phyloP scores from a whole-genome alignment of 2,888 invertebrate species.

The Pyrocoelia pectoralis region DNA sequence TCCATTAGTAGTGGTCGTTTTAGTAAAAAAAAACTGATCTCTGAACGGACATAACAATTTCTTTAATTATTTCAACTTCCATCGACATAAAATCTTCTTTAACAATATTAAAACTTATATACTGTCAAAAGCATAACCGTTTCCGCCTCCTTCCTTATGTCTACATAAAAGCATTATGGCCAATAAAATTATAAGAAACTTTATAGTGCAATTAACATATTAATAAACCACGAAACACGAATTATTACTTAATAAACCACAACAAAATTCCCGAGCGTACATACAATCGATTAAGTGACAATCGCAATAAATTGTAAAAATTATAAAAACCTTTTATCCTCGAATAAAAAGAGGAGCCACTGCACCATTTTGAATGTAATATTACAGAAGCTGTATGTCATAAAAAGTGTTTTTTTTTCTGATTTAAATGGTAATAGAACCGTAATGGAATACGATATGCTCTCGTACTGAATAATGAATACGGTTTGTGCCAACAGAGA shows the following conservation, averaged over 20 bases:
- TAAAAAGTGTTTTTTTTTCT: conserved; percentile 8
- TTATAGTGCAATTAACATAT: neutral
- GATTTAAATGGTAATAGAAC: conserved; percentile 10
- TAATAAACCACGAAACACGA: neutral
- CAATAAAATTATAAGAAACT: neutral
- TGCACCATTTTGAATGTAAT: conserved; percentile 2
- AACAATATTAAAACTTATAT: neutral
- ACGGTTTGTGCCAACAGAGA: neutral
- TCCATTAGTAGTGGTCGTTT: no score
- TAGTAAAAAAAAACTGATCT: no score
- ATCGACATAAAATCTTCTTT: neutral
- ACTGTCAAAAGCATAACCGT: neutral
- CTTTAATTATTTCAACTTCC: neutral
- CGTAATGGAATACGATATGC: conserved; percentile 12
- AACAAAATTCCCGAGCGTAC: neutral
- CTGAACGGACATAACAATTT: neutral
- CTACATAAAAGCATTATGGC: neutral
- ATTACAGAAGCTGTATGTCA: conserved; percentile 9
- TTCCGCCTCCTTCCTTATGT: neutral
- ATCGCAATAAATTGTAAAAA: no score
- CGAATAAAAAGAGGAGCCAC: neutral
- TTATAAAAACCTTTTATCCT: neutral
- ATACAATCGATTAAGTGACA: neutral
- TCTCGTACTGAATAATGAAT: conserved; percentile 7
- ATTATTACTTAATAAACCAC: neutral